Evolutionary conservation across 2,888 invertebrate genomes (phyloP), one percentile per base, ranked within the genome.

Genomic region (Tolmerus cingulatus): DNA sequence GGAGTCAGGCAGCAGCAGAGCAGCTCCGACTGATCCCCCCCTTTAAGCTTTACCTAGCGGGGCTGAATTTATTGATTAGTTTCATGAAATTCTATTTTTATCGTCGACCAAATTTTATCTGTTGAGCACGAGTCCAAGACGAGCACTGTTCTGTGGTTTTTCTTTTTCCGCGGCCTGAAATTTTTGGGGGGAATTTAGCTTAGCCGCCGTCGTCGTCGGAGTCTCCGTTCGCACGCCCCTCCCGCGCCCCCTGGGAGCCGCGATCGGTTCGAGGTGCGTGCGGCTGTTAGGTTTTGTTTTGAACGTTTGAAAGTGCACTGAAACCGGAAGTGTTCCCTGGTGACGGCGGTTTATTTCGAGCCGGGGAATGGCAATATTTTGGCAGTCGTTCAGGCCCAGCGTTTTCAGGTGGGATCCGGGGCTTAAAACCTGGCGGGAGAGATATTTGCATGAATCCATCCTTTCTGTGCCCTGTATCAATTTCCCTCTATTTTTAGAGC

Each of bases 11-110:
- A 55, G 82, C 40, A 40, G 34, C 34, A 76, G 34, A 40, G 16
- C 34, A 76, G 34, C 27, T 76, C 76, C 27, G 19, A 66, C 27
- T 27, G 66, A 27, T 23, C 27, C 66, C 46, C 34, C 85, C 34
- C 86, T 14, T 66, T 74, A 86, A 86, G 74, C 86, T 86, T 30
- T 86, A 23, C 57, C 86, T 86, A 86, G 77, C 30, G 40, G 77
- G 55, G 77, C 57, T 86, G 77, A 86, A 77, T 86, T 86, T 86
- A 86, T 86, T 77, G 86, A 86, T 86, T 86, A 78, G 86, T 86
- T 86, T 86, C 77, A 86, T 57, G 77, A 77, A 86, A 78, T 78
- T 51, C 86, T 86, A 86, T 86, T 86, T 86, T 86, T 86, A 85
- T 85, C 85, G 9, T 16, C 14, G 14, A 34, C 76, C 27, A 76